phyloP scores from a whole-genome alignment of 2,888 invertebrate species.

The Drosophila prolongata region DNA sequence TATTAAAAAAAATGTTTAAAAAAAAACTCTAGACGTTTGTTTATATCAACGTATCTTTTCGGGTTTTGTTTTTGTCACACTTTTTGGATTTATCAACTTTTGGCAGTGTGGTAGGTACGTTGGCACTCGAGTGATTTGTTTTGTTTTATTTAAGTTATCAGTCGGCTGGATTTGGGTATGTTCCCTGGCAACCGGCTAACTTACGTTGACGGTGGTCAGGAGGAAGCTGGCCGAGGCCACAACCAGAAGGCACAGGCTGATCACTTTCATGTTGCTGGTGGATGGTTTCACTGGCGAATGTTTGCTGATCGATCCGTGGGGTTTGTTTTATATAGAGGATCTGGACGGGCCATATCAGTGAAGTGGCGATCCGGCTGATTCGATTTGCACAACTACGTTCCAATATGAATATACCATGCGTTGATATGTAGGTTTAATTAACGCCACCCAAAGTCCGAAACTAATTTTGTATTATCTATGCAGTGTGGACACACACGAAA shows the following conservation, averaged over 20 bases:
- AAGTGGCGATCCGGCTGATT: constrained; percentile 4
- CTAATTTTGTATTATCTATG: constrained; percentile 38
- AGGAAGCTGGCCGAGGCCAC: constrained; percentile 52
- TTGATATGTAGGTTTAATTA: constrained; percentile 36
- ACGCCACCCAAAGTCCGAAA: constrained; percentile 31
- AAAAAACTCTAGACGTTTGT: background rate
- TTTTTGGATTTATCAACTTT: background rate
- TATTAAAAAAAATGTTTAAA: background rate
- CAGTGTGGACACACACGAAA: constrained; percentile 9
- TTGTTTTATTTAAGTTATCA: background rate
- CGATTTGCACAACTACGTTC: constrained; percentile 13
- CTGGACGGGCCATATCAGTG: constrained; percentile 3
- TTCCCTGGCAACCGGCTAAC: constrained; percentile 19
- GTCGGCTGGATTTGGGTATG: background rate
- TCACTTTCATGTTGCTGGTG: constrained; percentile 51
- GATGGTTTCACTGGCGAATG: constrained; percentile 27
- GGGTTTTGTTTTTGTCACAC: constrained; percentile 10
- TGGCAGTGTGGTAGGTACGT: background rate
- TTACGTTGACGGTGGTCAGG: constrained; percentile 51
- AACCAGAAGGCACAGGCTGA: constrained; percentile 53
- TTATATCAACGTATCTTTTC: background rate
- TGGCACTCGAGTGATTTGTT: background rate
- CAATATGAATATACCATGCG: constrained; percentile 17
- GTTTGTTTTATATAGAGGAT: constrained; percentile 37
- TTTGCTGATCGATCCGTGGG: constrained; percentile 3